phyloP scores from a whole-genome alignment of 23 tunicate genomes.

The Phallusia fumigata region DNA sequence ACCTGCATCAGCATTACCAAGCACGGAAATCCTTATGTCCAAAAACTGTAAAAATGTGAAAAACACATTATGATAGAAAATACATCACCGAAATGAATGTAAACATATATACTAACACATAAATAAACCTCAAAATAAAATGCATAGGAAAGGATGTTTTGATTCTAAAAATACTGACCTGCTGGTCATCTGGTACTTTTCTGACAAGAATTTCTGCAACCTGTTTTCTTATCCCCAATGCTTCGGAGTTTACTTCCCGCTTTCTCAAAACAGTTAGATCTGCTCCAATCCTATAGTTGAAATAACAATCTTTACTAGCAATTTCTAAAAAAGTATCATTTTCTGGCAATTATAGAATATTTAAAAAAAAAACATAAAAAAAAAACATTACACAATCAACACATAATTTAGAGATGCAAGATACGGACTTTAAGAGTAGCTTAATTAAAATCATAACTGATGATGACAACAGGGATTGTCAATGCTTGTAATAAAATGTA shows the following conservation, averaged over 20 bases:
- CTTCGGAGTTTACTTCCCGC: constrained; percentile 65
- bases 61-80: too few species aligned
- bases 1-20: constrained; percentile 98
- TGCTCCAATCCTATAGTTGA: constrained; percentile 63
- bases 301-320: too few species aligned
- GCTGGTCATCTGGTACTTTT: constrained; percentile 87
- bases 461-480: too few species aligned
- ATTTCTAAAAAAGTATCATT: too few species aligned
- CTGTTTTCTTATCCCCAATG: constrained; percentile 53
- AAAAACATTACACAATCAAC: too few species aligned
- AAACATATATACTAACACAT: not conserved
- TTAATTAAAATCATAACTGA: too few species aligned
- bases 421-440: too few species aligned
- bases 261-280: constrained; percentile 73
- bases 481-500: too few species aligned
- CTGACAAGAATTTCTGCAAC: constrained; percentile 84
- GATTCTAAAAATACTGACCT: constrained; percentile 67
- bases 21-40: constrained; percentile 83
- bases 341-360: too few species aligned
- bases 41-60: constrained; percentile 56
- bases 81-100: not conserved
- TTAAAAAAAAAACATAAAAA: too few species aligned
- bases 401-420: too few species aligned
- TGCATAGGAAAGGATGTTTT: too few species aligned
- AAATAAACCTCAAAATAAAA: not conserved